Percentiles rank a stretch among this genome's conserved stretches.
phyloP scores from a whole-genome alignment of 2,797 vertebrate genomes.

The Myotis pilosus region DNA sequence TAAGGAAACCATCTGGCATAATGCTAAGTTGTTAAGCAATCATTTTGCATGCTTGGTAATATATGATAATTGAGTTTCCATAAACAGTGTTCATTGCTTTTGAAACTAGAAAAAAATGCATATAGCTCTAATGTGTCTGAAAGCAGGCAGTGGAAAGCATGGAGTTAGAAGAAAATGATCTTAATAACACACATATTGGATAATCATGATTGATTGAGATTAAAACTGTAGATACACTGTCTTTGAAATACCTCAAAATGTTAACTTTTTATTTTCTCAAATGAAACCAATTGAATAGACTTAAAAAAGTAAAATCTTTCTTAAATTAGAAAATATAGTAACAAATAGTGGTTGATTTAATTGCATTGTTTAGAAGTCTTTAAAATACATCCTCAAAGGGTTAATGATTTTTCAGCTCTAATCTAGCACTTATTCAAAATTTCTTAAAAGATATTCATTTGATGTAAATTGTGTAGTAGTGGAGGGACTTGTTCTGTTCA shows the following conservation, averaged over 20 bases:
- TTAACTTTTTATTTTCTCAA: conserved; percentile 22
- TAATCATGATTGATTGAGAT: background rate
- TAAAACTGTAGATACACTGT: background rate
- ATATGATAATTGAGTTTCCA: background rate
- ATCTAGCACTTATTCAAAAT: background rate
- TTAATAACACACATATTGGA: background rate
- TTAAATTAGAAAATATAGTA: background rate
- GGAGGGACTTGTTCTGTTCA: background rate
- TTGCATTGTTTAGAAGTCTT: background rate
- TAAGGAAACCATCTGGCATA: background rate
- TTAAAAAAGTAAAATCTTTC: background rate
- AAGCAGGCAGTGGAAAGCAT: background rate
- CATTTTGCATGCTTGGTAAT: conserved; percentile 8
- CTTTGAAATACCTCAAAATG: conserved; percentile 36
- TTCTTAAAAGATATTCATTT: background rate
- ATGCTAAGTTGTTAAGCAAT: conserved; percentile 29
- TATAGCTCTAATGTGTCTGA: background rate
- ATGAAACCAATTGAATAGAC: background rate
- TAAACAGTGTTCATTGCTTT: conserved; percentile 23
- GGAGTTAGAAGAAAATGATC: background rate
- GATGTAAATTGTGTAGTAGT: background rate
- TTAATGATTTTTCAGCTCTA: background rate
- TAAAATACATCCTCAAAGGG: background rate
- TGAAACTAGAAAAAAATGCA: background rate
- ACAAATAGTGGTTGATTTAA: background rate